phyloP scores from a whole-genome alignment of 2,888 invertebrate genomes.

The Tachina lurida region DNA sequence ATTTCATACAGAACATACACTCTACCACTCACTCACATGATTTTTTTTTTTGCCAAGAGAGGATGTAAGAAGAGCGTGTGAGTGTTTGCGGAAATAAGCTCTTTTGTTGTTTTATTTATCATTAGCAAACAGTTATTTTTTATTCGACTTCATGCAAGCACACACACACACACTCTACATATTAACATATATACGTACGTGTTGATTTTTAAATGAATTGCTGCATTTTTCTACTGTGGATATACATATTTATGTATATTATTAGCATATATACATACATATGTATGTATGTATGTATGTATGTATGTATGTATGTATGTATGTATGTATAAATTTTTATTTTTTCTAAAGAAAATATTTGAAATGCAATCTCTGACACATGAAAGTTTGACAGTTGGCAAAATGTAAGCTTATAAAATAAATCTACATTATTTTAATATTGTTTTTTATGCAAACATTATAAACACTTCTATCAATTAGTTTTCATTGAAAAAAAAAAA shows the following conservation, averaged over 20 bases:
- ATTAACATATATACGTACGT: background rate
- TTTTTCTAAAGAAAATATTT: slow-evolving; percentile 39
- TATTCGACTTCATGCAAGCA: background rate
- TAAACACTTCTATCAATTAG: slow-evolving; percentile 29
- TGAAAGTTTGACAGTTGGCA: slow-evolving; percentile 64
- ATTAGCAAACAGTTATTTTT: slow-evolving; percentile 46
- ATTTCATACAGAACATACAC: slow-evolving; percentile 3
- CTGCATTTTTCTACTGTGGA: background rate
- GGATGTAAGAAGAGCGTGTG: background rate
- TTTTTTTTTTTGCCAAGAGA: background rate
- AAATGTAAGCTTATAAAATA: slow-evolving; percentile 1
- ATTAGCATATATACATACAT: too few relatives aligned
- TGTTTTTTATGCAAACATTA: slow-evolving; percentile 22
- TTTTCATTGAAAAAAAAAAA: slow-evolving; percentile 4
- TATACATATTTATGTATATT: too few relatives aligned
- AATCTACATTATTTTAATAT: background rate
- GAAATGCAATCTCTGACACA: slow-evolving; percentile 46
- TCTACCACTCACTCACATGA: background rate
- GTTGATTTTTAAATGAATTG: slow-evolving; percentile 16
- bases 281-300: too few relatives aligned
- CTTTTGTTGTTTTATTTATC: slow-evolving; percentile 53
- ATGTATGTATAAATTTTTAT: background rate
- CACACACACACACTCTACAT: background rate
- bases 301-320: background rate
- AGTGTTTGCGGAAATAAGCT: slow-evolving; percentile 52